These are phyloP conservation scores for Podotricha telesiphe DNA, from an alignment of 2,888 invertebrate species.

Conservation along the genomic window DNA sequence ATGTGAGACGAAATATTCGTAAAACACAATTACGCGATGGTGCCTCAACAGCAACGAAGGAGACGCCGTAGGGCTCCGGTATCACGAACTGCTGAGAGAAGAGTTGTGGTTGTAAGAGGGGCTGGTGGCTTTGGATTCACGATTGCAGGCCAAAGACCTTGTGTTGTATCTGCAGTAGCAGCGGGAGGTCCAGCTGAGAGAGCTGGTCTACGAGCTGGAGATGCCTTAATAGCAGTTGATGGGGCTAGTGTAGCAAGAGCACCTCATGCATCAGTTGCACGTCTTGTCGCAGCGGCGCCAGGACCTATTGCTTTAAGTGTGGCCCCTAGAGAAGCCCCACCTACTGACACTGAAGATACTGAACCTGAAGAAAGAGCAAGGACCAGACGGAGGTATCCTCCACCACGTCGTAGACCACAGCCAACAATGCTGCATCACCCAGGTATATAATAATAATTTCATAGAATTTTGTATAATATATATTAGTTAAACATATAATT, in stretches of 20 bases:
- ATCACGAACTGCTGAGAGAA: slow-evolving; percentile 85
- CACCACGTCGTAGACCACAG: slow-evolving; percentile 71
- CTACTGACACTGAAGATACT: slow-evolving; percentile 77
- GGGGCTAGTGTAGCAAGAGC: slow-evolving; percentile 95
- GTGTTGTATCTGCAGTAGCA: slow-evolving; percentile 96
- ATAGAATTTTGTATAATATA: background rate
- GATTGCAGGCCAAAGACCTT: slow-evolving; percentile 97
- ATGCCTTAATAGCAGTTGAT: slow-evolving; percentile 96
- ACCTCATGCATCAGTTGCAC: slow-evolving; percentile 96
- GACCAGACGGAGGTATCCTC: slow-evolving; percentile 71
- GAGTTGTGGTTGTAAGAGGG: slow-evolving; percentile 93
- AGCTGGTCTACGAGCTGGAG: slow-evolving; percentile 95
- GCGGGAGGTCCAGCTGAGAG: slow-evolving; percentile 92
- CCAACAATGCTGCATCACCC: slow-evolving; percentile 68
- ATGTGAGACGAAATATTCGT: slow-evolving; percentile 23
- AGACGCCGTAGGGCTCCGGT: slow-evolving; percentile 72
- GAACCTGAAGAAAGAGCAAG: slow-evolving; percentile 75
- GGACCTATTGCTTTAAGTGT: slow-evolving; percentile 93
- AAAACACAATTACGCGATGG: slow-evolving; percentile 61
- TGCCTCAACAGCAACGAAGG: slow-evolving; percentile 77
- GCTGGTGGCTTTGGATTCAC: slow-evolving; percentile 98
- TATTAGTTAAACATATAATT: background rate
- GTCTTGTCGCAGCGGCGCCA: slow-evolving; percentile 93
- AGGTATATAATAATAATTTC: slow-evolving; percentile 49
- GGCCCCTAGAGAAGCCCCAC: slow-evolving; percentile 82